Conservation (phyloP, 2,797 vertebrate species). For the Spatula versicolor region DNA sequence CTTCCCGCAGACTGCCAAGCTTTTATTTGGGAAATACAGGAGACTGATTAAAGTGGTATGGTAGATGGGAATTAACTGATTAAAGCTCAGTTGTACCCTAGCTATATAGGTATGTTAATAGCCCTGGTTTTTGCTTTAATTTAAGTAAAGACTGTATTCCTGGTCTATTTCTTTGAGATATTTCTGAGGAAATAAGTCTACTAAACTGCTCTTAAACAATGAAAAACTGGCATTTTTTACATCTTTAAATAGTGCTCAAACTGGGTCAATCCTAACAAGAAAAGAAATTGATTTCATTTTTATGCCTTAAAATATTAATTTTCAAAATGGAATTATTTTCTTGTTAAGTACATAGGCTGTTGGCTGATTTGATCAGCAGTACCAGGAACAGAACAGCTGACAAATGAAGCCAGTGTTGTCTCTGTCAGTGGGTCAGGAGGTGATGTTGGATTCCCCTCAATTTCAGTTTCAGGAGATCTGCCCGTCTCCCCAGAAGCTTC, state of each 20-base stretch:
- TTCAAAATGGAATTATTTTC: neutral
- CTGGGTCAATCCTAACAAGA: neutral
- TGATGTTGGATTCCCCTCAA: neutral
- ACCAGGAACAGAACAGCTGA: neutral
- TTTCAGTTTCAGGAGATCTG: neutral
- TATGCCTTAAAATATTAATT: neutral
- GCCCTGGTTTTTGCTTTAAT: neutral
- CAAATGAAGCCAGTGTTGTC: neutral
- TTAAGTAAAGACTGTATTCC: neutral
- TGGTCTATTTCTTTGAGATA: neutral
- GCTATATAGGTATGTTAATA: neutral
- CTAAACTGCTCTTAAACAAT: neutral
- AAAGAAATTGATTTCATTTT: neutral
- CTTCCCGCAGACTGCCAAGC: neutral
- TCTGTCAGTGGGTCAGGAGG: neutral
- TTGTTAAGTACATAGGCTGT: neutral
- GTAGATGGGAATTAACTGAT: neutral
- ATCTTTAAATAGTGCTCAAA: neutral
- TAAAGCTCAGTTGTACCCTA: neutral
- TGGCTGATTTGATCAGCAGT: too few species aligned
- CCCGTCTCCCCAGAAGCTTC: neutral
- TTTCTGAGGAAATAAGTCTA: neutral
- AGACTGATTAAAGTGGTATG: neutral
- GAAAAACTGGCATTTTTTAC: neutral
- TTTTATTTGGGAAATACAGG: neutral